These are phyloP conservation scores for Pammene aurita DNA, from an alignment of 2,888 invertebrate species.

Conservation along the genomic window DNA sequence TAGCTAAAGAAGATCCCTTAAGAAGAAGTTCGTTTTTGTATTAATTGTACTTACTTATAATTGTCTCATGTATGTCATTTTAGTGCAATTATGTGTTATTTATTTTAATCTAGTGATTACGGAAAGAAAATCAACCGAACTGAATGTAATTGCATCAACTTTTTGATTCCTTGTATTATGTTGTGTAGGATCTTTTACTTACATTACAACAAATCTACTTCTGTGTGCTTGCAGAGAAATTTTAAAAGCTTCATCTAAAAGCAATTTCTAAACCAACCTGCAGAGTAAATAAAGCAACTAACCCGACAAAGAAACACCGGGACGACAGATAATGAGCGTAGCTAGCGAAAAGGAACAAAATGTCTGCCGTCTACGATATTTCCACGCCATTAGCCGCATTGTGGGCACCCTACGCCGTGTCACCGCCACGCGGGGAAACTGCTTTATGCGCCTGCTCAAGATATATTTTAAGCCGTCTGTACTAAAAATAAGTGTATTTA, in stretches of 20 bases:
- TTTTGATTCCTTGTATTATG: too few species aligned
- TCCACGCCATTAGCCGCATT: slow-evolving; percentile 79
- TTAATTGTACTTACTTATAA: too few species aligned
- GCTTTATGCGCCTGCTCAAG: slow-evolving; percentile 39
- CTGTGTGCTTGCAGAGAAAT: not conserved
- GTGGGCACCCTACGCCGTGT: slow-evolving; percentile 75
- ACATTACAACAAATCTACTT: not conserved
- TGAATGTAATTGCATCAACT: too few species aligned
- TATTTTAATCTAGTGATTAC: too few species aligned
- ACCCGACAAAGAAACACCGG: slow-evolving; percentile 72
- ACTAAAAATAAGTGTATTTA: slow-evolving; percentile 38
- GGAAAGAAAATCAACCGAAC: too few species aligned
- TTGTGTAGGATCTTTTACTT: too few species aligned
- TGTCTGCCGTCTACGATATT: slow-evolving; percentile 75
- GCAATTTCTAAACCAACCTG: slow-evolving; percentile 36
- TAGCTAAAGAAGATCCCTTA: too few species aligned
- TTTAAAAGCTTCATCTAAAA: slow-evolving; percentile 24
- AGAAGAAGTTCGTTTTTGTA: too few species aligned
- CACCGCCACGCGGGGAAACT: slow-evolving; percentile 60
- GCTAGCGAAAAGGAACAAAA: slow-evolving; percentile 77
- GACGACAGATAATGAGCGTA: slow-evolving; percentile 78
- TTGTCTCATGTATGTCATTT: too few species aligned
- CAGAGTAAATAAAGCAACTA: slow-evolving; percentile 78
- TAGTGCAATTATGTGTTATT: too few species aligned
- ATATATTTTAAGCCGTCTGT: slow-evolving; percentile 38